Evolutionary conservation across 2,888 invertebrate species (phyloP), one percentile per base, ranked within the genome.

Genomic region (Trypoxylon attenuatum): DNA sequence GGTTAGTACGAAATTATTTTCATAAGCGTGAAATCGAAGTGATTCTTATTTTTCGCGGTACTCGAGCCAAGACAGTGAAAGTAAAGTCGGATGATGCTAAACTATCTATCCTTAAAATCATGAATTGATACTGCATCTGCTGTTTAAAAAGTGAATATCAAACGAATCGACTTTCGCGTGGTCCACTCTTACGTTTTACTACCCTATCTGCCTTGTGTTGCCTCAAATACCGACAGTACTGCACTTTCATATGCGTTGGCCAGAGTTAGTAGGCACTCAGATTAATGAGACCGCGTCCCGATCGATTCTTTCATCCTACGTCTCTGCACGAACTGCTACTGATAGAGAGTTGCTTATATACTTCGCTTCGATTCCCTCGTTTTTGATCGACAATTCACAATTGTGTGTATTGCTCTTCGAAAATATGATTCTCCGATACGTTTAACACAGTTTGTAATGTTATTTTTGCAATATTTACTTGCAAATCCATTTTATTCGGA

Each of bases 1-100:
- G 92, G 92, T 91, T 85, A 85, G 78, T 81, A 55, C 54, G 2
- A 1, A 21, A 39, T 5, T 29, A n/a, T 38, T 19, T 52, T 18
- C n/a, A 5, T 8, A n/a, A 21, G n/a, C n/a, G n/a, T n/a, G n/a
- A n/a, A n/a, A n/a, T n/a, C n/a, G n/a, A n/a, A n/a, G n/a, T n/a
- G n/a, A n/a, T n/a, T n/a, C n/a, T n/a, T n/a, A n/a, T n/a, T n/a
- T n/a, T n/a, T n/a, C n/a, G n/a, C n/a, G n/a, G n/a, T n/a, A n/a
- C n/a, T n/a, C n/a, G n/a, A n/a, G n/a, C n/a, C n/a, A n/a, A n/a
- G n/a, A n/a, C n/a, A n/a, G n/a, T n/a, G n/a, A n/a, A n/a, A n/a
- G n/a, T n/a, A n/a, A n/a, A n/a, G n/a, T n/a, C n/a, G n/a, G n/a
- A n/a, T n/a, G n/a, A n/a, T n/a, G n/a, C n/a, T n/a, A n/a, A n/a